These are phyloP conservation scores for Cryptocephalus primarius DNA, from an alignment of 2,888 invertebrate species.

Conservation along the genomic window DNA sequence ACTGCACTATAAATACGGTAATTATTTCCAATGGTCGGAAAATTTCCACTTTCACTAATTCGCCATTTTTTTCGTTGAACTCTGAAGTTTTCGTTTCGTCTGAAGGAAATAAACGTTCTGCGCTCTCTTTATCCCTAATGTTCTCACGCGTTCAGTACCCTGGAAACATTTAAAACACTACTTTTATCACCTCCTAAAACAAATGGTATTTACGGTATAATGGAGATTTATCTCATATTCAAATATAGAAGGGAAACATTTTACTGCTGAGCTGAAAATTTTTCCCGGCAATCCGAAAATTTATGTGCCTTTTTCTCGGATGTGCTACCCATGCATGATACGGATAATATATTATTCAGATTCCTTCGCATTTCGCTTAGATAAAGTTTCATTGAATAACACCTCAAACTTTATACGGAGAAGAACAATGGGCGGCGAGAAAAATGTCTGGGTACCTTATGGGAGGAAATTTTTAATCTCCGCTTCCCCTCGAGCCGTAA, in stretches of 20 bases:
- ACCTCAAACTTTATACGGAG: conserved; percentile 6
- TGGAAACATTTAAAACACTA: background rate
- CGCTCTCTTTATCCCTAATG: no score
- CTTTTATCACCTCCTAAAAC: conserved; percentile 8
- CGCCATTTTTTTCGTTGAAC: no score
- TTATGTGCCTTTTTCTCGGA: conserved; percentile 27
- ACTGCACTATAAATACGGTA: no score
- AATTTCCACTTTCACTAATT: no score
- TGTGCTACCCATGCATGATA: conserved; percentile 28
- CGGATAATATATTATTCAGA: conserved; percentile 29
- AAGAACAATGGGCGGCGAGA: background rate
- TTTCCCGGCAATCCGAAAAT: conserved; percentile 32
- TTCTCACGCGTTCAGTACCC: no score
- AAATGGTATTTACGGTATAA: conserved; percentile 16
- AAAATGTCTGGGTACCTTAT: background rate
- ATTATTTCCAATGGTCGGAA: no score
- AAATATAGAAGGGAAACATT: conserved; percentile 25
- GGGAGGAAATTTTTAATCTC: no score
- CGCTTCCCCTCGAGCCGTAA: no score
- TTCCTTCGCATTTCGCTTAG: conserved; percentile 23
- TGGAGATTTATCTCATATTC: conserved; percentile 22
- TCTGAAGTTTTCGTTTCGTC: no score
- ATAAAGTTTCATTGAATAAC: conserved; percentile 22
- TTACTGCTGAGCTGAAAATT: conserved; percentile 28
- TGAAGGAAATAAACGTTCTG: no score